phyloP scores from a whole-genome alignment of 2,888 invertebrate genomes.

The Mythimna ferrago region DNA sequence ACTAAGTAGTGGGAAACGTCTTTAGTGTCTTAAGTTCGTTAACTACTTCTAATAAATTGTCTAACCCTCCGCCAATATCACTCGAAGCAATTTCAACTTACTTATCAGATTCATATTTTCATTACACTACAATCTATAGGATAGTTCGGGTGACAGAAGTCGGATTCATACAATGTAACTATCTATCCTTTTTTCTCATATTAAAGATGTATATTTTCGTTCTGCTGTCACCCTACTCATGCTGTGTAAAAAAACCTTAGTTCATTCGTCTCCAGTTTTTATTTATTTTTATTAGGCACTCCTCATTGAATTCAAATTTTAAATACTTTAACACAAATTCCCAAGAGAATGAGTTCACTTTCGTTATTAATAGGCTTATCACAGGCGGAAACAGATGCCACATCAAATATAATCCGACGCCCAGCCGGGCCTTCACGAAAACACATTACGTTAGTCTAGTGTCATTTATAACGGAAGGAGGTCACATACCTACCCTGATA shows the following conservation, averaged over 20 bases:
- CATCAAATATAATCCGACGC: conserved; percentile 39
- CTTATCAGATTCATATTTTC: no score
- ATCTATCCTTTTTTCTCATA: no score
- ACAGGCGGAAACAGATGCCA: conserved; percentile 37
- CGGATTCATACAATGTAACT: no score
- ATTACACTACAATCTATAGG: no score
- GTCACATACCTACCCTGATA: conserved; percentile 50
- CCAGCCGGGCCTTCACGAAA: conserved; percentile 37
- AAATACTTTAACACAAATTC: neutral
- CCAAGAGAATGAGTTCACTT: conserved; percentile 32
- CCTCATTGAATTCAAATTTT: neutral
- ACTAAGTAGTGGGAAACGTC: neutral
- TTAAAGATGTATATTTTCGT: no score
- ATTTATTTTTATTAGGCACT: no score
- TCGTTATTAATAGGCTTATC: conserved; percentile 50
- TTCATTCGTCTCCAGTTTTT: neutral
- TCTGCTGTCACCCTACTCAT: no score
- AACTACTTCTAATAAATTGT: neutral
- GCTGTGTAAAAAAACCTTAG: no score
- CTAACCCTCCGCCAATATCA: no score
- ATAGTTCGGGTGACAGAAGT: no score
- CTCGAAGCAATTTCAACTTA: no score
- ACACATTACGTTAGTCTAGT: conserved; percentile 44
- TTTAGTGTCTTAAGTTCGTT: neutral
- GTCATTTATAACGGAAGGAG: conserved; percentile 50